Evolutionary conservation across 2,888 invertebrate species (phyloP).

Genomic region (Euplagia quadripunctaria): DNA sequence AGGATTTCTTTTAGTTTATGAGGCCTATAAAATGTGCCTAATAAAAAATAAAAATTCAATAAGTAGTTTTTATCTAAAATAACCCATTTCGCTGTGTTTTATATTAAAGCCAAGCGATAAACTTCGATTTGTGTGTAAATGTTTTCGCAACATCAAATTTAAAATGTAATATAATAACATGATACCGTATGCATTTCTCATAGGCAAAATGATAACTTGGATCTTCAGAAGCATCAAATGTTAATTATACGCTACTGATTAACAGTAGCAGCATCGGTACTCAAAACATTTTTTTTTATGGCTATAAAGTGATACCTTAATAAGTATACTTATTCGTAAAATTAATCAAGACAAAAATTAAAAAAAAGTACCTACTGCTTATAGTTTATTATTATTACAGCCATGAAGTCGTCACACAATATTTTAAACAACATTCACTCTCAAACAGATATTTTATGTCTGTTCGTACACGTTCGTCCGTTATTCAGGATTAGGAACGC

Average conservation of each 20-base stretch:
- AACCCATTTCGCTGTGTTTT: neutral
- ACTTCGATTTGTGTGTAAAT: neutral
- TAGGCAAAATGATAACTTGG: neutral
- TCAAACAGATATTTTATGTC: neutral
- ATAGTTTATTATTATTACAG: neutral
- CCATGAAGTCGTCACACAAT: neutral
- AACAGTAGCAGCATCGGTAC: neutral
- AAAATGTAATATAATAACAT: neutral
- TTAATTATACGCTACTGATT: neutral
- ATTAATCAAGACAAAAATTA: neutral
- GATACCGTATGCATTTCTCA: neutral
- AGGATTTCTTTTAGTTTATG: too few relatives aligned
- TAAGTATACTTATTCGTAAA: neutral
- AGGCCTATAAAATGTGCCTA: too few relatives aligned
- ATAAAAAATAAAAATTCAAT: neutral
- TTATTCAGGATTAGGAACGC: neutral
- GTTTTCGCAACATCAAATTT: neutral
- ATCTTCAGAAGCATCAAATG: neutral
- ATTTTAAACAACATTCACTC: neutral
- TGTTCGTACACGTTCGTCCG: neutral
- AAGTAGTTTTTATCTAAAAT: neutral
- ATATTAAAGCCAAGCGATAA: neutral
- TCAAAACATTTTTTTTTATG: neutral
- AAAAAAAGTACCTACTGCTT: neutral
- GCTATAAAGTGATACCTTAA: neutral